These are phyloP conservation scores for Nysson spinosus DNA, from an alignment of 2,888 invertebrate genomes.

Conservation along the genomic window DNA sequence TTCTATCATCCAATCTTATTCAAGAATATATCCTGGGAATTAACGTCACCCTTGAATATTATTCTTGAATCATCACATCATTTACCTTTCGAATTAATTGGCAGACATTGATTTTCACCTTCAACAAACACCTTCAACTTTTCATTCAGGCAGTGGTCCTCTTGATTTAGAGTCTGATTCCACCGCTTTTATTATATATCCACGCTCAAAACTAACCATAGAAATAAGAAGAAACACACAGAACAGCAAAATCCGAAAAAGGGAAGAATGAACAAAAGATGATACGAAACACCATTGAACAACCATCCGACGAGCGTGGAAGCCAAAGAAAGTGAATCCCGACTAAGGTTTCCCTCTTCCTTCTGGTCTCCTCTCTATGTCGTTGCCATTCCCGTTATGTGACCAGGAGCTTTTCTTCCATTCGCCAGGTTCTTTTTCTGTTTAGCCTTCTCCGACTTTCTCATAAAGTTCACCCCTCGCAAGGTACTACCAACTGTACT, in stretches of 20 bases:
- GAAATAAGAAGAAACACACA: no score
- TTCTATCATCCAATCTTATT: conserved; percentile 40
- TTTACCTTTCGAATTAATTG: conserved; percentile 30
- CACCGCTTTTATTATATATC: no score
- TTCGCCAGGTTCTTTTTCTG: conserved; percentile 20
- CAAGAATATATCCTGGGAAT: conserved; percentile 56
- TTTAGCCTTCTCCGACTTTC: conserved; percentile 21
- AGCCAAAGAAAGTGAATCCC: conserved; percentile 57
- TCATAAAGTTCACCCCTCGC: conserved; percentile 10
- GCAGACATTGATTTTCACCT: background rate
- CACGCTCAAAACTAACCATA: no score
- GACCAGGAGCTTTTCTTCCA: conserved; percentile 33
- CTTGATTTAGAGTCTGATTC: no score
- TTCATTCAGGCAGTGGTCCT: background rate
- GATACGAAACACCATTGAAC: conserved; percentile 11
- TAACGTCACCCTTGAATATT: conserved; percentile 47
- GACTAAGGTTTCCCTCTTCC: conserved; percentile 44
- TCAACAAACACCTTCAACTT: background rate
- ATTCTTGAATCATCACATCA: conserved; percentile 31
- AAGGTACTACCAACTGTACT: conserved; percentile 9
- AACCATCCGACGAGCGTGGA: conserved; percentile 33
- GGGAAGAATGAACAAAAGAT: conserved; percentile 15
- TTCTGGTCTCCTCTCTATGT: conserved; percentile 41
- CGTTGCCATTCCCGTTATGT: conserved; percentile 29
- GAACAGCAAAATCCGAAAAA: conserved; percentile 1